These are phyloP conservation scores for Microcebus murinus DNA, from an alignment of 2,113 vertebrate species.

Conservation along the genomic window DNA sequence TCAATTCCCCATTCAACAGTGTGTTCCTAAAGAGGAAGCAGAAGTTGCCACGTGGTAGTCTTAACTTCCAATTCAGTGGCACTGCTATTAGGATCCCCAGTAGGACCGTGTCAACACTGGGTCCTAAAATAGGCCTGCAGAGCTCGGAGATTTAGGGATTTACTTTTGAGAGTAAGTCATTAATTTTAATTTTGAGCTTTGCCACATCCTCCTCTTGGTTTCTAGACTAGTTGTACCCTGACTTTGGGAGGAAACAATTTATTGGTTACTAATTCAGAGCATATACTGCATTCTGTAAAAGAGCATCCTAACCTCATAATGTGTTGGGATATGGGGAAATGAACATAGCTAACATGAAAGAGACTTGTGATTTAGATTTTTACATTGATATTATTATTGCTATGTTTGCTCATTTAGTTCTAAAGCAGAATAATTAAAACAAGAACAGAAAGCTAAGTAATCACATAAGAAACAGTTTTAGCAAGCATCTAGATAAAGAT, in stretches of 20 bases:
- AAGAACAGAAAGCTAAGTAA: neutral
- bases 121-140: neutral
- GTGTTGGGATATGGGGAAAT: neutral
- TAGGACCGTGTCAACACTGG: neutral
- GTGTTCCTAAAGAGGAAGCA: neutral
- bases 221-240: neutral
- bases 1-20: neutral
- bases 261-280: neutral
- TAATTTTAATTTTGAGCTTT: neutral
- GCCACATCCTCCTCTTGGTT: neutral
- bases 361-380: neutral
- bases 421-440: neutral
- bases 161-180: neutral
- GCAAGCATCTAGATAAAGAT: neutral
- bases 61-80: neutral
- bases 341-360: neutral
- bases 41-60: neutral
- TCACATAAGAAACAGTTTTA: neutral
- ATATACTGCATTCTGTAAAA: neutral
- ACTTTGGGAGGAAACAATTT: neutral
- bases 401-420: neutral
- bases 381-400: neutral
- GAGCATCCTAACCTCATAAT: neutral
- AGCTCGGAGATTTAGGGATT: neutral
- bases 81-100: neutral